Percentiles rank a stretch among this genome's conserved stretches.
Evolutionary conservation across 2,888 invertebrate genomes (phyloP).

Genomic region (Frankliniella fusca): DNA sequence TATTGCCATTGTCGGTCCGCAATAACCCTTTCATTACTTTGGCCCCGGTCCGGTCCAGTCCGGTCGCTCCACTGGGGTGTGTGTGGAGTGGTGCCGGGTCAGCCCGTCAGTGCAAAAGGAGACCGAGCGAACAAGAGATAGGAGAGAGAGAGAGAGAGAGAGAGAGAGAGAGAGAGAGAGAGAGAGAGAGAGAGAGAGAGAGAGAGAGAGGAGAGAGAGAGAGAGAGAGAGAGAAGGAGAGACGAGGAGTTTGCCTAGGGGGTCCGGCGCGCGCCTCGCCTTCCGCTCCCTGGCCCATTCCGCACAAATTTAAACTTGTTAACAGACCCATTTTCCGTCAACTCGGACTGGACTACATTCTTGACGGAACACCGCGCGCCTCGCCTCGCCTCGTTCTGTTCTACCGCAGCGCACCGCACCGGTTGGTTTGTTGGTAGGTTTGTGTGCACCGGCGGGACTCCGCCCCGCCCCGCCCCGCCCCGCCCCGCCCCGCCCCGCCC

Average conservation of each 20-base stretch:
- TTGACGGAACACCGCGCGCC: too few species aligned
- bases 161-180: too few species aligned
- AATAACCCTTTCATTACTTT: background rate
- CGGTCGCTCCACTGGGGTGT: background rate
- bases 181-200: too few species aligned
- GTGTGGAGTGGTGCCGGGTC: background rate
- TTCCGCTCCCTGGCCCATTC: background rate
- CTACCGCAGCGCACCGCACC: background rate
- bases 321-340: background rate
- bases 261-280: background rate
- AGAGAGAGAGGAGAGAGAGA: background rate
- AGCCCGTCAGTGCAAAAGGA: too few species aligned
- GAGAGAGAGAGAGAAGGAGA: too few species aligned
- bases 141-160: too few species aligned
- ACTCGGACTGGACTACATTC: too few species aligned
- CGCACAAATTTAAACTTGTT: constrained; percentile 21
- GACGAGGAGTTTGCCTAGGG: background rate
- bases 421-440: background rate
- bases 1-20: background rate
- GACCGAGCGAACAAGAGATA: too few species aligned
- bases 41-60: background rate
- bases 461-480: background rate
- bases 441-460: background rate
- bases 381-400: too few species aligned
- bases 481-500: background rate